Percentiles rank a stretch among this genome's conserved stretches.
phyloP scores from a whole-genome alignment of 2,797 vertebrate species.

The Eulemur mongoz region DNA sequence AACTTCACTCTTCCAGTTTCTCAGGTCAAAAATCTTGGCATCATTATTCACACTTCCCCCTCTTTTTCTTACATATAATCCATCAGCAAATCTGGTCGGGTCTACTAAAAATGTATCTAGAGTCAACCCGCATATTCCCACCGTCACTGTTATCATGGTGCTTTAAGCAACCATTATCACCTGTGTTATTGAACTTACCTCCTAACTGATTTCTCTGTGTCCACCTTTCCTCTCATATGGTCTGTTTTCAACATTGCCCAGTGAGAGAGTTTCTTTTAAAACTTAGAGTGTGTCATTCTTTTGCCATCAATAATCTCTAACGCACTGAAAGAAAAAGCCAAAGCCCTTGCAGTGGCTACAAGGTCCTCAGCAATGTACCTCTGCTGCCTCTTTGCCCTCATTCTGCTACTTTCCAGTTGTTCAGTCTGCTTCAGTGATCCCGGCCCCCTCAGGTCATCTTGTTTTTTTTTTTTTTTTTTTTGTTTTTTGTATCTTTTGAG shows the following conservation, averaged over 20 bases:
- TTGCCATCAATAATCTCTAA: background rate
- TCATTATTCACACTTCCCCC: background rate
- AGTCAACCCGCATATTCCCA: background rate
- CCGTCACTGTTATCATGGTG: background rate
- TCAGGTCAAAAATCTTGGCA: slow-evolving; percentile 6
- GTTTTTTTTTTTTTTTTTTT: too few species aligned
- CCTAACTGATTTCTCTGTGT: background rate
- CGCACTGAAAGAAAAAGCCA: background rate
- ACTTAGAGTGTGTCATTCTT: background rate
- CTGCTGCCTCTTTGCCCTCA: background rate
- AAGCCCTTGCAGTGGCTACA: background rate
- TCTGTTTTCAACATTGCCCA: background rate
- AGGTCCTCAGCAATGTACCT: background rate
- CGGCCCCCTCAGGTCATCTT: background rate
- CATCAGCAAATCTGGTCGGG: background rate
- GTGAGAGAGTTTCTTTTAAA: background rate
- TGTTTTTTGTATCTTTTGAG: too few species aligned
- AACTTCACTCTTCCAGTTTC: slow-evolving; percentile 26
- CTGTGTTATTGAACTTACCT: background rate
- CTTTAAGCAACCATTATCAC: background rate
- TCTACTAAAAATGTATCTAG: background rate
- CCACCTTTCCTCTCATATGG: background rate
- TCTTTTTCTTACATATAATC: background rate
- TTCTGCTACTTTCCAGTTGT: background rate
- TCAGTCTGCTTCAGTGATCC: background rate